A percentile compares a stretch with the other conserved stretches of the same genome.
Evolutionary conservation across 2,888 invertebrate species (phyloP).

Genomic region (Tenthredo notha): DNA sequence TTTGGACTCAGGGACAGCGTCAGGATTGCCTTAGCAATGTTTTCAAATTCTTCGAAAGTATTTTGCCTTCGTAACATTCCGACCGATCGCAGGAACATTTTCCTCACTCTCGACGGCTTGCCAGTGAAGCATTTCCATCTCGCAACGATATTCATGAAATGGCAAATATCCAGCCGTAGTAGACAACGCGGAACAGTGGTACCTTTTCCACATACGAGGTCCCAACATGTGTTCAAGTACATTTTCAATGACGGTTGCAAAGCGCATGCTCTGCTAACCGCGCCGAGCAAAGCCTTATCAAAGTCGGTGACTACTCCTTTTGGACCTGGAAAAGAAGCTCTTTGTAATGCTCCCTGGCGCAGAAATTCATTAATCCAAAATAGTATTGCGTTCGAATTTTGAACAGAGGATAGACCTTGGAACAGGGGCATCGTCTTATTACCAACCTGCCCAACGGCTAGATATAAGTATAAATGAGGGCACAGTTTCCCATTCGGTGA

Average conservation of each 20-base stretch:
- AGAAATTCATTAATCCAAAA: neutral
- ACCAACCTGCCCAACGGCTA: too few species aligned
- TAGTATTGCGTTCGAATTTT: too few species aligned
- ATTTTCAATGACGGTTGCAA: neutral
- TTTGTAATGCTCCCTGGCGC: neutral
- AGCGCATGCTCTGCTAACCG: constrained; percentile 53
- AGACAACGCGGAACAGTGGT: neutral
- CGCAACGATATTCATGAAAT: constrained; percentile 21
- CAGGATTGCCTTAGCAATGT: neutral
- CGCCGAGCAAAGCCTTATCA: constrained; percentile 57
- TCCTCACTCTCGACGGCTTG: neutral
- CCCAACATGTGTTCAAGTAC: neutral
- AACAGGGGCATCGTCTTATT: too few species aligned
- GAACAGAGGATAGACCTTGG: too few species aligned
- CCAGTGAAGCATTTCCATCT: neutral
- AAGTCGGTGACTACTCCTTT: constrained; percentile 57
- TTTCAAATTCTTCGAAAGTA: neutral
- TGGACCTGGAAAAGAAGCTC: constrained; percentile 54
- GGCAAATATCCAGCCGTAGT: constrained; percentile 17
- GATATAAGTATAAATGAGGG: too few species aligned
- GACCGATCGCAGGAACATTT: neutral
- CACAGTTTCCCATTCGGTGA: too few species aligned
- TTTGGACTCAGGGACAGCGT: neutral
- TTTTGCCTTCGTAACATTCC: neutral
- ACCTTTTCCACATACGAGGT: neutral